These are phyloP conservation scores for Cantharis rufa DNA, from an alignment of 2,888 invertebrate species.

Conservation along the genomic window DNA sequence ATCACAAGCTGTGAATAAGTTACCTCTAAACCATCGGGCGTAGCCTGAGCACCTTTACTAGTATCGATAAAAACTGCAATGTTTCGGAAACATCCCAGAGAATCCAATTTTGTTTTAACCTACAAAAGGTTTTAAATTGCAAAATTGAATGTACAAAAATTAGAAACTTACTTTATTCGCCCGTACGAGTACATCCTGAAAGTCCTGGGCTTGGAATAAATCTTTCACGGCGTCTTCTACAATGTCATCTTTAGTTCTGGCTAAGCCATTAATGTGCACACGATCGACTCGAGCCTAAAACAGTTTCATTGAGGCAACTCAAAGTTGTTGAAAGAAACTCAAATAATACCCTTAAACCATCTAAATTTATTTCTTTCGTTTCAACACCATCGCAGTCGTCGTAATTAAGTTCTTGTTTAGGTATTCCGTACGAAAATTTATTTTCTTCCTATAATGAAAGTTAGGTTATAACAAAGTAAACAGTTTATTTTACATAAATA, in stretches of 20 bases:
- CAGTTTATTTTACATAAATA: conserved; percentile 36
- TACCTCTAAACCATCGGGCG: conserved; percentile 82
- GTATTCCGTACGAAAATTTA: conserved; percentile 22
- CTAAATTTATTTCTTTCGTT: conserved; percentile 58
- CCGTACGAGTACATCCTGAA: conserved; percentile 79
- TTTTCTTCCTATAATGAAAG: conserved; percentile 38
- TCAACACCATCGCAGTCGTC: conserved; percentile 38
- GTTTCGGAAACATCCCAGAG: conserved; percentile 87
- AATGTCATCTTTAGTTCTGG: conserved; percentile 87
- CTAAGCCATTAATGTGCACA: conserved; percentile 83
- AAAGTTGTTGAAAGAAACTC: background rate
- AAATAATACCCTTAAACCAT: conserved; percentile 57
- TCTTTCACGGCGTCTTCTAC: conserved; percentile 77
- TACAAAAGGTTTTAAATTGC: conserved; percentile 52
- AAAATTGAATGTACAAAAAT: background rate
- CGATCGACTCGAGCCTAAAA: conserved; percentile 79
- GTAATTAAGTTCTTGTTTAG: conserved; percentile 37
- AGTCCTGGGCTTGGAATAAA: conserved; percentile 82
- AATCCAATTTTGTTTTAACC: conserved; percentile 75
- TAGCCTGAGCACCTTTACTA: conserved; percentile 74
- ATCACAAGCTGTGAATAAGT: conserved; percentile 2
- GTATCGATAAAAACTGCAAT: conserved; percentile 88
- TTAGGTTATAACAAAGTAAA: conserved; percentile 39
- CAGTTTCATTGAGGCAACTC: background rate
- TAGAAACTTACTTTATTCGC: conserved; percentile 62